Conservation (phyloP, 2,797 vertebrate genomes). For the Coregonus sp. region DNA sequence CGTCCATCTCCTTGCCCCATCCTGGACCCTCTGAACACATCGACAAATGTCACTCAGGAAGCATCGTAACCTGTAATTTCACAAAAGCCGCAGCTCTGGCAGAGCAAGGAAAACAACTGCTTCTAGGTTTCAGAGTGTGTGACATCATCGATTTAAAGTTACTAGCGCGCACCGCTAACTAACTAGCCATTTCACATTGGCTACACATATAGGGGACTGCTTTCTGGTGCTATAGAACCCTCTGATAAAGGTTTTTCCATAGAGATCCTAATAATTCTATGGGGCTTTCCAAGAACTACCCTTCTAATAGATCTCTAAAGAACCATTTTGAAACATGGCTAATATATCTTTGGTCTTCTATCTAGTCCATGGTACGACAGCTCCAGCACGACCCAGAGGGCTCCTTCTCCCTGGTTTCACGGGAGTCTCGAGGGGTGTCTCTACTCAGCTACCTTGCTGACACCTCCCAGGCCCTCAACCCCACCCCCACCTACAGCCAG, state of each 20-base stretch:
- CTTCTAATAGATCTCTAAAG: background rate
- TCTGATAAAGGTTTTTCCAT: background rate
- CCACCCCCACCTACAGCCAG: slow-evolving; percentile 29
- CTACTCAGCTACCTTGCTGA: slow-evolving; percentile 85
- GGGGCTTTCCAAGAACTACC: background rate
- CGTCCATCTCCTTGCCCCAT: no score
- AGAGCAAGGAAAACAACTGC: no score
- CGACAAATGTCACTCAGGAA: no score
- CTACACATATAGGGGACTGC: no score
- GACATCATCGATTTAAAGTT: no score
- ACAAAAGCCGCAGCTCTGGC: no score
- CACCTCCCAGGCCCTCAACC: slow-evolving; percentile 18
- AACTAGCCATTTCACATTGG: no score
- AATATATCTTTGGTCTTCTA: slow-evolving; percentile 6
- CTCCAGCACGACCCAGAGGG: slow-evolving; percentile 69
- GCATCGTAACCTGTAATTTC: no score
- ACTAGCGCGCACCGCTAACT: no score
- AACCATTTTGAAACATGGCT: background rate
- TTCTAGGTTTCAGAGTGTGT: no score
- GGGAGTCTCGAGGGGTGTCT: slow-evolving; percentile 76
- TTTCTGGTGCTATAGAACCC: background rate
- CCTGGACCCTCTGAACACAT: no score
- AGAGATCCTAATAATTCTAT: background rate
- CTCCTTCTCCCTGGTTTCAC: slow-evolving; percentile 62
- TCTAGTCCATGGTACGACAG: slow-evolving; percentile 80